Base-by-base conservation (phyloP, 2,888 invertebrate genomes). In the Xestia rhomboidea region DNA sequence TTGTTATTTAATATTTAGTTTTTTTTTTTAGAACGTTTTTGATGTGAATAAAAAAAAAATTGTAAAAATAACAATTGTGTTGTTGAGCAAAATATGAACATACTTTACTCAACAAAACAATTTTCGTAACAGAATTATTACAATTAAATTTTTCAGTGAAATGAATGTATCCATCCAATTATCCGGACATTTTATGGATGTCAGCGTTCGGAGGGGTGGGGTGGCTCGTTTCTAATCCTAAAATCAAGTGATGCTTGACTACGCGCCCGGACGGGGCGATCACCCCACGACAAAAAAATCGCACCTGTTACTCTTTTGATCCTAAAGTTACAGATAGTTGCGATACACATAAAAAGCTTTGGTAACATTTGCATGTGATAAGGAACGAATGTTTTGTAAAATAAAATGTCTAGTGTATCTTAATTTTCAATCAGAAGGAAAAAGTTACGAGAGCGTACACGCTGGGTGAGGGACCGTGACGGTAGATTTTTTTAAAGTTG, bases 161-260 rank as follows among this genome's bases (percentile, higher is more conserved):
- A 81, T 68, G 46, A 74, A 68, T 73, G 73, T 46, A 87, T 76
- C 73, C 77, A 64, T 82, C 83, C 85, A 88, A 88, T 89, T 88
- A 88, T 86, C n/a, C 75, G 71, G 62, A 73, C 75, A 79, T 87
- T 87, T 83, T 41, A 86, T 82, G 85, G 81, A 68, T 68, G 80
- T 86, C 81, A 82, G 64, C 80, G 41, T 81, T 76, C 38, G 21
- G 77, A 85, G 86, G 88, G 89, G 79, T 76, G 86, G 88, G 89
- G 79, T 76, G 54, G 30, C 74, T 11, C 44, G 60, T 75, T 64
- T 75, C 76, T 86, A 85, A 89, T 85, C 83, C 86, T 51, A 34
- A 83, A 82, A 86, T 88, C 88, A 86, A 89, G 89, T 86, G 83
- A 84, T 68, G 81, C 80, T 85, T 86, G 78, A 85, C 71, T 82